phyloP scores from a whole-genome alignment of 2,113 vertebrate genomes.

The Phalacrocorax carbo region DNA sequence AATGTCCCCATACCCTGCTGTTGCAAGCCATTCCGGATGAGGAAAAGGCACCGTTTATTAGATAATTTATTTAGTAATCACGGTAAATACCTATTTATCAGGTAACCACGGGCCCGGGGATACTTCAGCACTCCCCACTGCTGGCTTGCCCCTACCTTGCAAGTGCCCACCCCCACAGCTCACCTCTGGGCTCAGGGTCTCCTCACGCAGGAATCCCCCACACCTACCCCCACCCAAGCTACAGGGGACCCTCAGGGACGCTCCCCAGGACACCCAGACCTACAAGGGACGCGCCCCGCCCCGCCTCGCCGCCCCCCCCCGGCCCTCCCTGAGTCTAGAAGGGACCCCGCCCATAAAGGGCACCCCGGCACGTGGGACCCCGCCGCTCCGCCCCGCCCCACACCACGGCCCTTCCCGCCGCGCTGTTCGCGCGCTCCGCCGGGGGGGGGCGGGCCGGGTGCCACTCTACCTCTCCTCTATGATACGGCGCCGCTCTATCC shows the following conservation, averaged over 20 bases:
- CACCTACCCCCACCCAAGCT: too few species aligned
- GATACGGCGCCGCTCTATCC: not conserved
- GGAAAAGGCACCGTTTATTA: not conserved
- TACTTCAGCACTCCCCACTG: not conserved
- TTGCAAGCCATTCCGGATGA: not conserved
- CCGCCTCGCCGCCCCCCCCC: too few species aligned
- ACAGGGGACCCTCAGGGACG: not conserved
- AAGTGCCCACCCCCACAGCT: not conserved
- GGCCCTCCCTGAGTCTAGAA: too few species aligned
- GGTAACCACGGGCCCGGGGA: fast-evolving
- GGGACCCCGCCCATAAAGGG: too few species aligned
- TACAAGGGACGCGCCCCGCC: too few species aligned
- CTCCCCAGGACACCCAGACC: not conserved
- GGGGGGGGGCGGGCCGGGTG: not conserved
- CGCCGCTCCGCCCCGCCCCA: too few species aligned
- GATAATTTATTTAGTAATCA: not conserved
- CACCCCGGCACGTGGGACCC: too few species aligned
- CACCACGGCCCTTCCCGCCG: not conserved
- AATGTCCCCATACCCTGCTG: fast-evolving
- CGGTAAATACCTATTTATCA: not conserved
- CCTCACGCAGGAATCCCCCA: not conserved
- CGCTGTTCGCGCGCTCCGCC: not conserved
- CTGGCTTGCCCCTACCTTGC: fast-evolving
- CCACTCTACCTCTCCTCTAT: not conserved
- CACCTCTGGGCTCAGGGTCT: not conserved